These are phyloP conservation scores for Euclidia mi DNA, from an alignment of 2,888 invertebrate genomes.

Conservation along the genomic window DNA sequence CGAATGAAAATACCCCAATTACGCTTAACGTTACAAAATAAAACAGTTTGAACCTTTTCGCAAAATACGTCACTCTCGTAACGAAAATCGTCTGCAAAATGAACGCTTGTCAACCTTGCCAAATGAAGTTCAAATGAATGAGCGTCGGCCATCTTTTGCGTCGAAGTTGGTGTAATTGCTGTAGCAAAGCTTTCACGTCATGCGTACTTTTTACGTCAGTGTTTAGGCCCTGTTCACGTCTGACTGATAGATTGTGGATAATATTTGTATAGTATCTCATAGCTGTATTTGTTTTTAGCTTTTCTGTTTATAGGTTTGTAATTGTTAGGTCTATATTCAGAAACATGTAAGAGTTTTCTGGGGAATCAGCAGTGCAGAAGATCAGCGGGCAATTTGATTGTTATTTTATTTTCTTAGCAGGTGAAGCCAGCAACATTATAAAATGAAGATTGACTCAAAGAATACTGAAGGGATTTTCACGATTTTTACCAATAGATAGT, in stretches of 20 bases:
- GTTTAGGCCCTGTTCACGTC: constrained; percentile 1
- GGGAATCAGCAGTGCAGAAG: too few relatives aligned
- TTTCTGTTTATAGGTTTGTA: too few relatives aligned
- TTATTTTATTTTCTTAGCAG: too few relatives aligned
- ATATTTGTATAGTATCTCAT: too few relatives aligned
- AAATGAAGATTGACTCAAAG: too few relatives aligned
- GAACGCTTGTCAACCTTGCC: constrained; percentile 51
- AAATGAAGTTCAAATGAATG: constrained; percentile 67
- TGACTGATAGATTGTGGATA: not conserved
- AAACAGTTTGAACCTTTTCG: constrained; percentile 10
- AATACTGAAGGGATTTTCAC: too few relatives aligned
- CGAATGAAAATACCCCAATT: not conserved
- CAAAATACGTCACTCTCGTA: constrained; percentile 15
- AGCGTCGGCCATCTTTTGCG: constrained; percentile 42
- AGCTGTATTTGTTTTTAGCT: too few relatives aligned
- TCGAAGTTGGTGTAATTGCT: constrained; percentile 49
- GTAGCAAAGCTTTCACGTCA: constrained; percentile 24
- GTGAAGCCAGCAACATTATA: too few relatives aligned
- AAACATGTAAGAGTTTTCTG: too few relatives aligned
- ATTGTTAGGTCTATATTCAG: too few relatives aligned
- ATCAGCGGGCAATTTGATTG: too few relatives aligned
- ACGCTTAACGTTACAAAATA: constrained; percentile 3
- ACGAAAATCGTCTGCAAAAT: constrained; percentile 34
- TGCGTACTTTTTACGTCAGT: constrained; percentile 36
- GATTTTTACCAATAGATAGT: too few relatives aligned